phyloP scores from a whole-genome alignment of 2,888 invertebrate genomes.

The Strigamia transsilvanica region DNA sequence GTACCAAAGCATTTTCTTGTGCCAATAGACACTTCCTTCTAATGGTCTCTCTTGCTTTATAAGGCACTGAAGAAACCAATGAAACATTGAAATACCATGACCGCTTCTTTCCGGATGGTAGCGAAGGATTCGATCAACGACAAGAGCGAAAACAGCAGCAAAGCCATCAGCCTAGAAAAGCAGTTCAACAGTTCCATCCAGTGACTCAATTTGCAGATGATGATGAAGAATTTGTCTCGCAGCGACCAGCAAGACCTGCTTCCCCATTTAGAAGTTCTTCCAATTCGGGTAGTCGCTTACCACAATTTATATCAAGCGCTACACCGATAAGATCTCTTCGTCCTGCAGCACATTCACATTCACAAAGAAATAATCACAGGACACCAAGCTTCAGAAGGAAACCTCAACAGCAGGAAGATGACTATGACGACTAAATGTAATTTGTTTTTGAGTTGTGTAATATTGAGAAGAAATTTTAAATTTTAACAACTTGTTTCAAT shows the following conservation, averaged over 20 bases:
- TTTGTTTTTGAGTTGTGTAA: background rate
- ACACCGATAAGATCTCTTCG: background rate
- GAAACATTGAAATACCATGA: constrained; percentile 62
- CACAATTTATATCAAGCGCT: background rate
- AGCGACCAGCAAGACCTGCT: background rate
- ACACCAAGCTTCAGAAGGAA: background rate
- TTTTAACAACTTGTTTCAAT: background rate
- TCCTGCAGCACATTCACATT: background rate
- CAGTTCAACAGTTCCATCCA: background rate
- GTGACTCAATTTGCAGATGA: constrained; percentile 10
- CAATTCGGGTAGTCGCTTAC: constrained; percentile 8
- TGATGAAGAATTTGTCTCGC: constrained; percentile 5
- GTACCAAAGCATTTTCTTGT: no score
- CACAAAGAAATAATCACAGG: background rate
- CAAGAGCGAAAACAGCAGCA: constrained; percentile 40
- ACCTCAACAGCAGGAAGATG: constrained; percentile 15
- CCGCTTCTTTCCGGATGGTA: constrained; percentile 61
- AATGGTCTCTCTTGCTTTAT: constrained; percentile 37
- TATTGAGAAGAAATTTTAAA: background rate
- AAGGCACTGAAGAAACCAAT: constrained; percentile 58
- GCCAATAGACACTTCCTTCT: no score
- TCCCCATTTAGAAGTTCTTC: background rate
- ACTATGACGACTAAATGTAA: constrained; percentile 9
- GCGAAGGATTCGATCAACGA: constrained; percentile 52
- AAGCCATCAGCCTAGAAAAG: background rate